These are phyloP conservation scores for Drosophila ohnishii DNA, from an alignment of 1,140 invertebrate species.

Conservation along the genomic window DNA sequence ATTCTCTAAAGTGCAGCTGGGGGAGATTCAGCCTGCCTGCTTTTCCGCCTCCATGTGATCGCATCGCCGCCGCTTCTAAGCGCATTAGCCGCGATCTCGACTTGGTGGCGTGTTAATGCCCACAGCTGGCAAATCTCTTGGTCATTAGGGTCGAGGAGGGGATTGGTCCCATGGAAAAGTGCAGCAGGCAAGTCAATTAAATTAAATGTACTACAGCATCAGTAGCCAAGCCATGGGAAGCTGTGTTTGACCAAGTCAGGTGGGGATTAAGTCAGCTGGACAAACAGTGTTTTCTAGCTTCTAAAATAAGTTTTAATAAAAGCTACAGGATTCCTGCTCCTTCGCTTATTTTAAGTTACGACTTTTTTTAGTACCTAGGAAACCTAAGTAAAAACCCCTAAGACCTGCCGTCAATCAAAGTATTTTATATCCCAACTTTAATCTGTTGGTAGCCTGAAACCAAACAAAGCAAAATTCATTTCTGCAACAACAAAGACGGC, in stretches of 20 bases:
- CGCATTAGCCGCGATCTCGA: slow-evolving; percentile 64
- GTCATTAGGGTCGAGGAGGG: slow-evolving; percentile 58
- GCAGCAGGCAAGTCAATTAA: slow-evolving; percentile 63
- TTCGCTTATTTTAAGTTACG: neutral
- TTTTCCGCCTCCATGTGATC: slow-evolving; percentile 11
- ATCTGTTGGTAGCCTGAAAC: slow-evolving; percentile 13
- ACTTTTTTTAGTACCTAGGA: neutral
- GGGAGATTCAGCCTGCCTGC: neutral
- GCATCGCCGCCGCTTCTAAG: slow-evolving; percentile 49
- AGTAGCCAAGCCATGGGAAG: neutral
- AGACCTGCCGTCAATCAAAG: neutral
- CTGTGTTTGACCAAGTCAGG: slow-evolving; percentile 21
- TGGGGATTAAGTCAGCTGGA: slow-evolving; percentile 26
- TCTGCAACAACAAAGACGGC: slow-evolving; percentile 48
- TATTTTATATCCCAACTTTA: slow-evolving; percentile 17
- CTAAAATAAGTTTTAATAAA: neutral
- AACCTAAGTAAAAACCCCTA: neutral
- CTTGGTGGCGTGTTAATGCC: slow-evolving; percentile 36
- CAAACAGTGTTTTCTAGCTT: neutral
- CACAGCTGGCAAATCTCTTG: slow-evolving; percentile 66
- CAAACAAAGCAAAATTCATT: slow-evolving; percentile 44
- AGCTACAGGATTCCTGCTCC: neutral
- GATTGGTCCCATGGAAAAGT: slow-evolving; percentile 25
- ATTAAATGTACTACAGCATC: slow-evolving; percentile 25
- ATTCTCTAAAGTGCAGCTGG: slow-evolving; percentile 25